Evolutionary conservation across 1,140 invertebrate species (phyloP).

Genomic region (Matsumurasca onukii): DNA sequence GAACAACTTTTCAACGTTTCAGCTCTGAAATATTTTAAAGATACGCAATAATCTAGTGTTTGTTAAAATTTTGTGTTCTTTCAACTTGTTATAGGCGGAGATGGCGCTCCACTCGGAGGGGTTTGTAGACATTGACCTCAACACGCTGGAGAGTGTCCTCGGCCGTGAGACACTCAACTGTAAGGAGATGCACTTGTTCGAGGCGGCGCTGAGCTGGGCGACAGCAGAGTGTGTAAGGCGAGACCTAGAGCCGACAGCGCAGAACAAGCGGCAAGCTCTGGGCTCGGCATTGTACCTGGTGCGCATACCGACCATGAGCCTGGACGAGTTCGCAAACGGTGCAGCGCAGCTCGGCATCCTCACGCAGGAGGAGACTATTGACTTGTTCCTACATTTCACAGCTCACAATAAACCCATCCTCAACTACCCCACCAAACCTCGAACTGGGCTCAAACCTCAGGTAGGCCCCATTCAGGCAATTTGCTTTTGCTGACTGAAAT

Average conservation of each 20-base stretch:
- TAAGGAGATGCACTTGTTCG: conserved; percentile 86
- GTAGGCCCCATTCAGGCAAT: too few relatives aligned
- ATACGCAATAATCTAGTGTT: too few relatives aligned
- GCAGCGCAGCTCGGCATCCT: conserved; percentile 86
- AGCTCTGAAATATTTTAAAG: too few relatives aligned
- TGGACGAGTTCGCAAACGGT: conserved; percentile 90
- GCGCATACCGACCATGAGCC: conserved; percentile 84
- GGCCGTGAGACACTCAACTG: conserved; percentile 87
- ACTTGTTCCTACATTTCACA: conserved; percentile 89
- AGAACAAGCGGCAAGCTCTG: conserved; percentile 65
- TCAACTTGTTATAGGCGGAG: conserved; percentile 69
- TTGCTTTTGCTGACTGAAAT: background rate
- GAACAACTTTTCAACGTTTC: too few relatives aligned
- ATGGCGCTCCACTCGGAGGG: conserved; percentile 91
- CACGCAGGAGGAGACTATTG: conserved; percentile 86
- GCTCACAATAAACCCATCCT: conserved; percentile 79
- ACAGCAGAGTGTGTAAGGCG: conserved; percentile 78
- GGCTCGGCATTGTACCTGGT: conserved; percentile 81
- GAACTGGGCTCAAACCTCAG: conserved; percentile 86
- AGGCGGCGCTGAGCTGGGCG: conserved; percentile 88
- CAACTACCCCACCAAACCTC: conserved; percentile 74
- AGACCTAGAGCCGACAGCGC: conserved; percentile 68
- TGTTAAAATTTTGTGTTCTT: too few relatives aligned
- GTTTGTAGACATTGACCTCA: conserved; percentile 88
- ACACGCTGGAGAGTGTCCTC: conserved; percentile 84